Conservation (phyloP, 2,113 vertebrate genomes). For the Suncus etruscus region DNA sequence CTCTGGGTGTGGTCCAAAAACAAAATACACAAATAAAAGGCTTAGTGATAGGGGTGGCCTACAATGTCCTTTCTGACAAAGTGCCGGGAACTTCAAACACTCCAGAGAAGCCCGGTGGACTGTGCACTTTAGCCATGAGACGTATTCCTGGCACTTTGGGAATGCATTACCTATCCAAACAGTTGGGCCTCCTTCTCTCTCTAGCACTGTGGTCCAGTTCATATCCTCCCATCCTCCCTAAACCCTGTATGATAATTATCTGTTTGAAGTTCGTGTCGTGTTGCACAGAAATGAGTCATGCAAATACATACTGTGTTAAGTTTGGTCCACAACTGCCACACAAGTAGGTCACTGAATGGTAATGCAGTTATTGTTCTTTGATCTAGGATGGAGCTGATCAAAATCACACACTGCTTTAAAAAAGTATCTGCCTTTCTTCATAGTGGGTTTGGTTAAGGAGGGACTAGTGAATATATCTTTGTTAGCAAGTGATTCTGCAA, state of each 20-base stretch:
- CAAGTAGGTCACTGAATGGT: not conserved
- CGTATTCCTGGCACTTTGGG: not conserved
- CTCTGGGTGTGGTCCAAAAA: too few species aligned
- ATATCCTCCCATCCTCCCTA: not conserved
- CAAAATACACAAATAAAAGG: not conserved
- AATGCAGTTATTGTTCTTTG: not conserved
- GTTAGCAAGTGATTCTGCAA: not conserved
- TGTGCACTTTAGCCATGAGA: not conserved
- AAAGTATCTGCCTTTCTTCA: not conserved
- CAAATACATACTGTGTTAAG: not conserved
- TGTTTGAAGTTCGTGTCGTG: slow-evolving; percentile 22
- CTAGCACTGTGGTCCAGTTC: not conserved
- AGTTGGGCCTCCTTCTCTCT: not conserved
- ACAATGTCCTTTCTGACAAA: not conserved
- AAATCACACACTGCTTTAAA: not conserved
- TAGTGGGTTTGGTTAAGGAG: not conserved
- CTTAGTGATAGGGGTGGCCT: not conserved
- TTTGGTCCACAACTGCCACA: not conserved
- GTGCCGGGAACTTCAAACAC: not conserved
- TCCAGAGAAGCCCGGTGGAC: not conserved
- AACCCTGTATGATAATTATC: not conserved
- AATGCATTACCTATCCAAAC: not conserved
- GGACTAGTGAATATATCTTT: not conserved
- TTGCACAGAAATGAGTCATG: slow-evolving; percentile 23
- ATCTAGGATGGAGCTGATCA: not conserved